These are phyloP conservation scores for Cotesia chilonis DNA, from an alignment of 1,140 invertebrate genomes.

Conservation along the genomic window DNA sequence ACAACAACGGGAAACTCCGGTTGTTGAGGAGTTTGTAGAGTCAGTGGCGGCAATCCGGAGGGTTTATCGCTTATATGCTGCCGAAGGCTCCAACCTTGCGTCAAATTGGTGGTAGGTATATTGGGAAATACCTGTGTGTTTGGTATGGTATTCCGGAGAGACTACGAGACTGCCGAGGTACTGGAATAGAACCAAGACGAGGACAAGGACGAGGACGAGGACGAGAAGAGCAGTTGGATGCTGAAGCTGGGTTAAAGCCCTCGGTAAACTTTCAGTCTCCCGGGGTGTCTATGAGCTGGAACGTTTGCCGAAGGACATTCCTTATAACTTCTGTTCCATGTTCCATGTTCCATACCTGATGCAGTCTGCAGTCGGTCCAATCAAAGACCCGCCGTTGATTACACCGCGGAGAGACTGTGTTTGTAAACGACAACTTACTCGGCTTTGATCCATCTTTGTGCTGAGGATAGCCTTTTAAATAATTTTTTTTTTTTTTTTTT, in stretches of 20 bases:
- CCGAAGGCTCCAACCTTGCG: constrained; percentile 27
- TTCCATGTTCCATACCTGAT: neutral
- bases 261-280: constrained; percentile 13
- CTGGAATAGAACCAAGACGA: neutral
- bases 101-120: constrained; percentile 31
- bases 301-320: constrained; percentile 17
- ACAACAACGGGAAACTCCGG: constrained; percentile 27
- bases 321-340: constrained; percentile 10
- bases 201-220: too few relatives aligned
- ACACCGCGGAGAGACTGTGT: neutral
- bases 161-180: neutral
- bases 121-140: constrained; percentile 20
- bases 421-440: constrained; percentile 17
- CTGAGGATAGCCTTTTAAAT: too few relatives aligned
- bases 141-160: constrained; percentile 8
- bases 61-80: constrained; percentile 25
- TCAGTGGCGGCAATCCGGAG: constrained; percentile 13
- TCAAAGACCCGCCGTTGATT: constrained; percentile 20
- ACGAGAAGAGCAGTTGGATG: neutral
- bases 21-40: too few relatives aligned
- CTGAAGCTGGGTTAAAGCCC: neutral
- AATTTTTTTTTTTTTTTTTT: too few relatives aligned
- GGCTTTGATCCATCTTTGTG: neutral
- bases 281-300: constrained; percentile 14
- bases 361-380: neutral